A percentile compares a stretch with the other conserved stretches of the same genome.
phyloP scores from a whole-genome alignment of 2,113 vertebrate species.

The Leucoraja erinaceus region DNA sequence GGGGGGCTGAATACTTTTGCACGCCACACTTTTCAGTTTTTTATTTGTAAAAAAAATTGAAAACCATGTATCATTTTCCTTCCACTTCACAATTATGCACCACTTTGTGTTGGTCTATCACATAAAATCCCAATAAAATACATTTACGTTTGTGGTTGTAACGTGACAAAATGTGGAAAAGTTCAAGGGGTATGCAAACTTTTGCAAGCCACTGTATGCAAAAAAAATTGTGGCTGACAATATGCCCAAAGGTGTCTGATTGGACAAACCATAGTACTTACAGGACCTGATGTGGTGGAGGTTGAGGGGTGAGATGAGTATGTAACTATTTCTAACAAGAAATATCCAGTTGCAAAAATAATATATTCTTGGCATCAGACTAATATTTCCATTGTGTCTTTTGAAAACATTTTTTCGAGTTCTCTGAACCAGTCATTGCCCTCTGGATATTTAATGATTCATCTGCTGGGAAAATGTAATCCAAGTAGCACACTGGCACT shows the following conservation, averaged over 20 bases:
- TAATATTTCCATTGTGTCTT: background rate
- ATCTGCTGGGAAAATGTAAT: background rate
- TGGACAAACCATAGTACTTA: background rate
- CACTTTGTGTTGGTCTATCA: too few relatives aligned
- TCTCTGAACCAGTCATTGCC: background rate
- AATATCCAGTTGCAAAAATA: conserved; percentile 8
- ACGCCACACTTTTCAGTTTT: too few relatives aligned
- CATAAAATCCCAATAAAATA: too few relatives aligned
- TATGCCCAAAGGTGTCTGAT: background rate
- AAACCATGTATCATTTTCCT: too few relatives aligned
- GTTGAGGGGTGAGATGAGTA: background rate
- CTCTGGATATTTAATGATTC: background rate
- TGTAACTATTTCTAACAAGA: background rate
- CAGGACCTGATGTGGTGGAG: background rate
- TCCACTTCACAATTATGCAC: too few relatives aligned
- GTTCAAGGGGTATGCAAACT: too few relatives aligned
- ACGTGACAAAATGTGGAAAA: too few relatives aligned
- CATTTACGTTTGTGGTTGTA: too few relatives aligned
- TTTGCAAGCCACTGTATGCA: too few relatives aligned
- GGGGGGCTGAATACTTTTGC: too few relatives aligned
- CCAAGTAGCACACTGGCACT: background rate
- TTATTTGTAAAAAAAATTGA: too few relatives aligned
- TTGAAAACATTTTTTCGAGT: conserved; percentile 10
- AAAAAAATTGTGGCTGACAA: background rate
- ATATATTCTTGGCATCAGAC: conserved; percentile 15